Evolutionary conservation across 1,140 invertebrate species (phyloP).

Genomic region (Rhyzopertha dominica): DNA sequence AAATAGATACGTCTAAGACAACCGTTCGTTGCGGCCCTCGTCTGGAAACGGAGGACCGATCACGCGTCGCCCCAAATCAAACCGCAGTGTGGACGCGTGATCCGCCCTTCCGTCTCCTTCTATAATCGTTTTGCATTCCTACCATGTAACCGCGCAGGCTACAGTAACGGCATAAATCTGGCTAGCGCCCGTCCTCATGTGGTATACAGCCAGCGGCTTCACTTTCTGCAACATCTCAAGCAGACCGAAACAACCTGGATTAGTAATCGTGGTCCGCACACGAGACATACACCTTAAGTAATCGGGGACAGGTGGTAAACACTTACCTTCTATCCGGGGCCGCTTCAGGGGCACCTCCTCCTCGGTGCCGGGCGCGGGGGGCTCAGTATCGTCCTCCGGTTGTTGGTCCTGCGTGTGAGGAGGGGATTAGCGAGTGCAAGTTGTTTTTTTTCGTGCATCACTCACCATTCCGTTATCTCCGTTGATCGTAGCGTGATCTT

Average conservation of each 20-base stretch:
- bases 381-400: slow-evolving; percentile 28
- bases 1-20: slow-evolving; percentile 43
- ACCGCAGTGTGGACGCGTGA: neutral
- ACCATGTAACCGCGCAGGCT: slow-evolving; percentile 42
- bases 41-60: slow-evolving; percentile 26
- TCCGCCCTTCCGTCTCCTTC: neutral
- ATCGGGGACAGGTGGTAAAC: slow-evolving; percentile 12
- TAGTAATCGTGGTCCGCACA: slow-evolving; percentile 33
- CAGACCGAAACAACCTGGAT: slow-evolving; percentile 43
- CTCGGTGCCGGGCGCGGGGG: slow-evolving; percentile 41
- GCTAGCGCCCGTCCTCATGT: slow-evolving; percentile 29
- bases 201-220: slow-evolving; percentile 37
- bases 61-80: no score
- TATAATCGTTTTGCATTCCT: slow-evolving; percentile 33
- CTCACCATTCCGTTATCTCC: neutral
- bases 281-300: slow-evolving; percentile 26
- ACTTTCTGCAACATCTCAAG: slow-evolving; percentile 47
- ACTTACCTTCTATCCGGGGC: slow-evolving; percentile 33
- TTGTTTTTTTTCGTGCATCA: neutral
- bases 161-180: slow-evolving; percentile 40
- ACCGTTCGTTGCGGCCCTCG: slow-evolving; percentile 13
- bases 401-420: slow-evolving; percentile 8
- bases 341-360: slow-evolving; percentile 35
- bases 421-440: neutral
- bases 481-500: neutral